phyloP scores from a whole-genome alignment of 2,113 vertebrate genomes.

The Lichenostomus cassidix region DNA sequence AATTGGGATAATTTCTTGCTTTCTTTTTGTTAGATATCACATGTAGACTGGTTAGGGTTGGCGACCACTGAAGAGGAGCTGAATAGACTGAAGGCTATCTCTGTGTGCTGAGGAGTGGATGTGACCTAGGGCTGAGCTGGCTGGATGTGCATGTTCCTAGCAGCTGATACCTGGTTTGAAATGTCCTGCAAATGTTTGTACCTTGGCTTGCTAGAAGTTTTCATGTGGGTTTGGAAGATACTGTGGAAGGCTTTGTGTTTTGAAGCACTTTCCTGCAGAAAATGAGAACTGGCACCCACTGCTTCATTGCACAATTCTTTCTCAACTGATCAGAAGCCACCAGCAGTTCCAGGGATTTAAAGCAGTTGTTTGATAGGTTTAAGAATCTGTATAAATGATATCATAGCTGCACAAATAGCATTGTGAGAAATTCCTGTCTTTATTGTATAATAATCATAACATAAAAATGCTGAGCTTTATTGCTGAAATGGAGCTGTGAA shows the following conservation, averaged over 20 bases:
- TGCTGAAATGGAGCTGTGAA: background rate
- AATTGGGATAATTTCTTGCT: background rate
- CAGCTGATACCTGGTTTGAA: background rate
- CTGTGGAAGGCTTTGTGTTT: background rate
- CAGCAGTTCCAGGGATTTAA: constrained; percentile 10
- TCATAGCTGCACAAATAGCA: background rate
- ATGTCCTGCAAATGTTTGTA: background rate
- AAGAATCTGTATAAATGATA: constrained; percentile 5
- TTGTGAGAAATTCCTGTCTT: constrained; percentile 19
- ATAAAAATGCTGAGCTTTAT: background rate
- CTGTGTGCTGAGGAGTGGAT: background rate
- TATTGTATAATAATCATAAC: constrained; percentile 24
- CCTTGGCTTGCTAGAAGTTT: background rate
- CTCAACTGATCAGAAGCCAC: background rate
- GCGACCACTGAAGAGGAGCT: background rate
- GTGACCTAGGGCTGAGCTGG: background rate
- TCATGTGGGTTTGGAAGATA: background rate
- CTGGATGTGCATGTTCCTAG: background rate
- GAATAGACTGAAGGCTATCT: too few species aligned
- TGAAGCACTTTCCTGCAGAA: background rate
- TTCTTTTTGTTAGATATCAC: background rate
- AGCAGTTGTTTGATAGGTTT: background rate
- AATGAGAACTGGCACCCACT: background rate
- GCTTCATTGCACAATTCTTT: background rate
- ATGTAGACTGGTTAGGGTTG: background rate